Percentiles rank a stretch among this genome's conserved stretches.
Evolutionary conservation across 2,797 vertebrate species (phyloP).

Genomic region (Margarornis squamiger): DNA sequence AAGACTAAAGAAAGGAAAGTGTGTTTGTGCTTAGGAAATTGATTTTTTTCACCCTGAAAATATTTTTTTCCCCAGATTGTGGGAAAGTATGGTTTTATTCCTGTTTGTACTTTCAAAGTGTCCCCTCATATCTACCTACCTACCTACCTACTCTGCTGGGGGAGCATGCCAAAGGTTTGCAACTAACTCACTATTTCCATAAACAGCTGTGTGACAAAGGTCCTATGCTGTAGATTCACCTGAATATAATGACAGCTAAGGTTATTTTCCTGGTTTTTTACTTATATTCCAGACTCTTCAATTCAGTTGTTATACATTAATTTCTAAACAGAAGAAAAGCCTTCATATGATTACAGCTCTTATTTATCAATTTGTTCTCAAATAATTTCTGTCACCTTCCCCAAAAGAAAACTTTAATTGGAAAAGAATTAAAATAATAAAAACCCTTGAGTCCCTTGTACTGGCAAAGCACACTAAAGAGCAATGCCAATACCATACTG

Average conservation of each 20-base stretch:
- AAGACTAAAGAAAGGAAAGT: neutral
- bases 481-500: neutral
- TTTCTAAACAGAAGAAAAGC: conserved; percentile 6
- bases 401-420: neutral
- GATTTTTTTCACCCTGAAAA: neutral
- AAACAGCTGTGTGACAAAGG: neutral
- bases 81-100: neutral
- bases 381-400: neutral
- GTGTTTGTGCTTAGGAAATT: neutral
- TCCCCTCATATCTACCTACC: neutral
- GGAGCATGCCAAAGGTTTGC: neutral
- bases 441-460: neutral
- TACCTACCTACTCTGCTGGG: neutral
- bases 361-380: conserved; percentile 12
- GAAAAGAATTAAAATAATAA: conserved; percentile 2
- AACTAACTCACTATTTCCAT: neutral
- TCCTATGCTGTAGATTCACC: neutral
- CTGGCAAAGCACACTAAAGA: neutral
- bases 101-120: fast-evolving
- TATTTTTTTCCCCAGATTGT: neutral
- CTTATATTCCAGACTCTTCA: neutral
- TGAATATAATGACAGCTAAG: neutral
- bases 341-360: neutral
- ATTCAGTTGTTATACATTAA: neutral
- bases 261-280: neutral